Percentiles rank a stretch among this genome's conserved stretches.
These are phyloP conservation scores for Chrysaora quinquecirrha DNA, from an alignment of 30 jellyfish, hydroid and myxozoan species.

Conservation along the genomic window DNA sequence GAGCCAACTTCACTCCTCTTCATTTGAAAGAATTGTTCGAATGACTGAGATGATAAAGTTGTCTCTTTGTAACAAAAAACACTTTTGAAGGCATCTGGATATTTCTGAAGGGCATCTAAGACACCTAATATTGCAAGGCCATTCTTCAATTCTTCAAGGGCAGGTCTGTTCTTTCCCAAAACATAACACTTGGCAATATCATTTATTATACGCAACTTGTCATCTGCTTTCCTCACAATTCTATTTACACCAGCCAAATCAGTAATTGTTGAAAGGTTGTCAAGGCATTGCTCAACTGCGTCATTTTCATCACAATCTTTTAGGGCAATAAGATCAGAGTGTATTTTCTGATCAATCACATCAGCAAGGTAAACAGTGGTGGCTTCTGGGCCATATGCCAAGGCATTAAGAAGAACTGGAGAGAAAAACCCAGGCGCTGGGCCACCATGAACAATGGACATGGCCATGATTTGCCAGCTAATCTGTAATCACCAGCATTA, in stretches of 20 bases:
- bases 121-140: slow-evolving; percentile 7
- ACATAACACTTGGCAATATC: slow-evolving; percentile 2
- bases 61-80: background rate
- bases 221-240: background rate
- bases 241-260: background rate
- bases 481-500: background rate
- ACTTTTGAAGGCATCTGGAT: background rate
- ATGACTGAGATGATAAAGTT: background rate
- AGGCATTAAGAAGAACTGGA: background rate
- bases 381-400: background rate
- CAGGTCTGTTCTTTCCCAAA: slow-evolving; percentile 4
- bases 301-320: background rate
- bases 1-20: slow-evolving; percentile 3
- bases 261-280: background rate
- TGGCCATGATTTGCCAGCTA: background rate
- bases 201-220: background rate
- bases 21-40: background rate
- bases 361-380: background rate
- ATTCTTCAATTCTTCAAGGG: background rate
- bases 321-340: background rate
- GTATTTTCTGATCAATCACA: background rate
- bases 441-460: too few relatives aligned
- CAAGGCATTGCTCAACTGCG: background rate
- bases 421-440: slow-evolving; percentile 13
- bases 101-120: background rate